Evolutionary conservation across 2,888 invertebrate species (phyloP), one percentile per base, ranked within the genome.

Genomic region (Conistra vaccinii): DNA sequence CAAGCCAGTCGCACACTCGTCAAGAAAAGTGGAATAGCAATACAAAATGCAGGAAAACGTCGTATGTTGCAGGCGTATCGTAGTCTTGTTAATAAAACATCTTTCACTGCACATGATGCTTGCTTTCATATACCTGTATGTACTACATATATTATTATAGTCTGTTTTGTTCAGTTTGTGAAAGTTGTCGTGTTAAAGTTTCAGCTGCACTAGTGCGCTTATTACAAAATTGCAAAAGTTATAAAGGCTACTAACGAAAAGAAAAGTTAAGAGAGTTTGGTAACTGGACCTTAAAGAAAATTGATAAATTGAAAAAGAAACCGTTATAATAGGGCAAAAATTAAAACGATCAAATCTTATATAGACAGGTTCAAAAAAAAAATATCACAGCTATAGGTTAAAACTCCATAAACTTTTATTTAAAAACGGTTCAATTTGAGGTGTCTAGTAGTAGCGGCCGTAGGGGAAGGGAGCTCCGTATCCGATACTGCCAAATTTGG

Each of bases 391-490:
- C 23, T 45, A 26, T 60, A 12, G 3, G 32, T 79, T 51, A 68
- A 60, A 72, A 65, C 20, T 68, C 32, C n/a, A 35, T 35, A 35
- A 1, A 35, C 32, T 32, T 32, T 87, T 87, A 87, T 87, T 87
- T 81, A 81, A 76, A 87, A 78, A 73, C 51, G 17, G 35, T 26
- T 79, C 10, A 12, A 35, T 48, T 51, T 20, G 3, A 39, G 61
- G 32, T 62, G 35, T 53, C 81, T 76, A 90, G 80, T 87, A 77
- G 82, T 83, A 87, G 48, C 89, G 86, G 70, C 61, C 60, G 67
- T 88, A 87, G 29, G 86, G 83, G 80, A 74, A 20, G 6, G 60
- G 82, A 69, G 89, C 81, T 58, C 80, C 87, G 72, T 85, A 83
- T 5, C 65, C 68, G 35, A 80, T 32, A 12, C 67, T 69, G 58